These are phyloP conservation scores for Goniozus legneri DNA, from an alignment of 1,140 invertebrate species.

Conservation along the genomic window DNA sequence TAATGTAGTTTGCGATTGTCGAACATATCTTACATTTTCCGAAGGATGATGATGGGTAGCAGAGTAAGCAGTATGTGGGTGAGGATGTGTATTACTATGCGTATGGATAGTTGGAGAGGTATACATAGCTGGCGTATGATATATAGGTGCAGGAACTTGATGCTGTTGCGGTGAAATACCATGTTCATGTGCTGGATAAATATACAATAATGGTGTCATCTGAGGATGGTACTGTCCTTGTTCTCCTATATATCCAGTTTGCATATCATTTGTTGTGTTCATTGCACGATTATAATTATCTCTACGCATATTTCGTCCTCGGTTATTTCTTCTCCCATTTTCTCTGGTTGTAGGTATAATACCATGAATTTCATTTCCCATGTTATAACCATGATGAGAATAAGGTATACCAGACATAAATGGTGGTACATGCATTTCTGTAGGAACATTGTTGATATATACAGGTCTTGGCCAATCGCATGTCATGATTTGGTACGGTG, in stretches of 20 bases:
- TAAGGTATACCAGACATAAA: constrained; percentile 27
- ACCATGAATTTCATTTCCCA: constrained; percentile 29
- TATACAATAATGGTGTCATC: constrained; percentile 17
- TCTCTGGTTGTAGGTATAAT: constrained; percentile 25
- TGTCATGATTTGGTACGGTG: constrained; percentile 23
- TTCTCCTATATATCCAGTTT: constrained; percentile 29
- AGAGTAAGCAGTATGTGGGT: constrained; percentile 24
- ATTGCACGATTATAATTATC: constrained; percentile 33
- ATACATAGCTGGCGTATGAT: constrained; percentile 22
- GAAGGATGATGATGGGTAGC: constrained; percentile 29
- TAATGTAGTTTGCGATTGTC: constrained; percentile 23
- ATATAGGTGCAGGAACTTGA: constrained; percentile 30
- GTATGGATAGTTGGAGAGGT: constrained; percentile 27
- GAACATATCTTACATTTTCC: constrained; percentile 28
- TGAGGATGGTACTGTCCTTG: constrained; percentile 25
- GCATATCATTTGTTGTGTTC: constrained; percentile 36
- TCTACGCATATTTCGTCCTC: constrained; percentile 29
- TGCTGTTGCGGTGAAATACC: constrained; percentile 28
- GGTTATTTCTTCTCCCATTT: constrained; percentile 25
- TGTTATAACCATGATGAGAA: constrained; percentile 22
- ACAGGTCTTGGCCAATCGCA: constrained; percentile 27
- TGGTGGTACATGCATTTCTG: constrained; percentile 26
- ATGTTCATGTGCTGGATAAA: constrained; percentile 25
- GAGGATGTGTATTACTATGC: constrained; percentile 26
- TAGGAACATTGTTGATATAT: constrained; percentile 25